phyloP scores from a whole-genome alignment of 2,113 vertebrate genomes.

The Chloropsis hardwickii region DNA sequence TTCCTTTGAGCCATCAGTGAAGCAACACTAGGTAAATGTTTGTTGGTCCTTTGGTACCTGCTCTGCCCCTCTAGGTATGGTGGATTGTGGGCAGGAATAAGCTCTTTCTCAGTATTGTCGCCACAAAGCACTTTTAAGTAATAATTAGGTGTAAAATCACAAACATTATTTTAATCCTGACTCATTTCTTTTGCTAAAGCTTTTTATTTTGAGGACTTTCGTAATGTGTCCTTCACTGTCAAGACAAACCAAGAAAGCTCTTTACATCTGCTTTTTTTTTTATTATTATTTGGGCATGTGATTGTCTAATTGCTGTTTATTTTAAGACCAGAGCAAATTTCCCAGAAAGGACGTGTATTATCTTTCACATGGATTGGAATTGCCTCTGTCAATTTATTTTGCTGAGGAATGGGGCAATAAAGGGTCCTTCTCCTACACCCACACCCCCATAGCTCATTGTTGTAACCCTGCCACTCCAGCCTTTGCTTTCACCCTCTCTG shows the following conservation, averaged over 20 bases:
- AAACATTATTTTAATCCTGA: neutral
- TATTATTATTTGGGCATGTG: neutral
- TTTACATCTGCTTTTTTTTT: neutral
- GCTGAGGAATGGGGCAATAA: neutral
- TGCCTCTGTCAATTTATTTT: neutral
- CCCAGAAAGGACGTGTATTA: neutral
- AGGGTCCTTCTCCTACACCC: neutral
- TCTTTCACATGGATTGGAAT: neutral
- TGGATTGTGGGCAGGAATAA: neutral
- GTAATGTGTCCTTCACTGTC: neutral
- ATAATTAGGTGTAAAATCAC: neutral
- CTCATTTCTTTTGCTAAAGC: neutral
- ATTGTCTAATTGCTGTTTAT: neutral
- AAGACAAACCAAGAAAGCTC: neutral
- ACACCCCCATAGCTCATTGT: neutral
- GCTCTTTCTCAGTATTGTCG: neutral
- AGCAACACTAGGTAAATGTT: neutral
- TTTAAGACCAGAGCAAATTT: neutral
- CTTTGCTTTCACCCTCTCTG: neutral
- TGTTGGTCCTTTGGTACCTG: neutral
- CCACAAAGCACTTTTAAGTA: neutral
- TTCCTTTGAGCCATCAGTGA: neutral
- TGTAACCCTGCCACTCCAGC: neutral
- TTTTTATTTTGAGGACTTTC: neutral
- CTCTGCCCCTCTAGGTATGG: neutral